A percentile compares a stretch with the other conserved stretches of the same genome.
Conservation (phyloP, 2,113 vertebrate species). For the Pyrgilauda ruficollis region DNA sequence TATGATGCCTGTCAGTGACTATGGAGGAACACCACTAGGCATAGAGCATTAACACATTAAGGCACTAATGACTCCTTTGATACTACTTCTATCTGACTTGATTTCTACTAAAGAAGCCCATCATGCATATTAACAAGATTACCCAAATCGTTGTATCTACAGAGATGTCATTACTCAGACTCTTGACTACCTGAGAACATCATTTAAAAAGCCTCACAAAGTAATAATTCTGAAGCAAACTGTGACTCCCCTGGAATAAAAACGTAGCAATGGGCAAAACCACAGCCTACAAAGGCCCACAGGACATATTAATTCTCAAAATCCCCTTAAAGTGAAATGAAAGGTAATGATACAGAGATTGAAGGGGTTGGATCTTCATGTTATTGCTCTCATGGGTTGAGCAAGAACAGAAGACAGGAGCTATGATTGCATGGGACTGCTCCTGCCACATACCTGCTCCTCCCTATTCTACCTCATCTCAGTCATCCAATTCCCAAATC, state of each 20-base stretch:
- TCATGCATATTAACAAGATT: background rate
- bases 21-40: background rate
- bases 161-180: background rate
- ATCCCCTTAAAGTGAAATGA: background rate
- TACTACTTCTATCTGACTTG: background rate
- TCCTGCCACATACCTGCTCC: background rate
- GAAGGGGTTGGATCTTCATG: background rate
- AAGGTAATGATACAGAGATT: background rate
- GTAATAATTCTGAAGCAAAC: background rate
- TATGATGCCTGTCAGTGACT: background rate
- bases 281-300: background rate
- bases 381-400: background rate
- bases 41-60: background rate
- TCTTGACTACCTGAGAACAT: background rate
- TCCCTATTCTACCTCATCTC: background rate
- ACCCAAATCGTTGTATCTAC: background rate
- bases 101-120: background rate
- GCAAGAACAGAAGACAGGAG: background rate
- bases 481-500: background rate
- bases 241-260: background rate
- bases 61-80: background rate
- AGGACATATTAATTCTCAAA: background rate
- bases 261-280: background rate
- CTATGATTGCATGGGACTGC: background rate
- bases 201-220: background rate